Evolutionary conservation across 2,888 invertebrate genomes (phyloP).

Genomic region (Nycteola revayana): DNA sequence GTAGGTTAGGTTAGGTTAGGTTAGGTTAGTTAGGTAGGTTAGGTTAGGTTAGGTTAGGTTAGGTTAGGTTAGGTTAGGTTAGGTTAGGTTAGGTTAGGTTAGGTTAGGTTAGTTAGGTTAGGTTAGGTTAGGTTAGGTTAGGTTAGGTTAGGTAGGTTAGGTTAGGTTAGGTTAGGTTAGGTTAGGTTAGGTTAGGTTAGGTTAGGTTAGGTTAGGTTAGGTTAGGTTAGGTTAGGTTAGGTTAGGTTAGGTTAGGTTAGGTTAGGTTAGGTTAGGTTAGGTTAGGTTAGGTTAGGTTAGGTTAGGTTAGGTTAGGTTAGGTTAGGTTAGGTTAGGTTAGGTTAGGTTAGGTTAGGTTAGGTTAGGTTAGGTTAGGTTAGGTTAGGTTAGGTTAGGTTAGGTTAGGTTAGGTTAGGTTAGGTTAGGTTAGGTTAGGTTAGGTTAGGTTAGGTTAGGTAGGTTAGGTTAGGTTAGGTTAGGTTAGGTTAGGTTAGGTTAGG

Average conservation of each 20-base stretch:
- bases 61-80: slow-evolving; percentile 23
- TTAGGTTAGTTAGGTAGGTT: too few relatives aligned
- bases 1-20: too few relatives aligned
- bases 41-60: slow-evolving; percentile 27
- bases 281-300: slow-evolving; percentile 20
- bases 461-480: too few relatives aligned
- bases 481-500: slow-evolving; percentile 19
- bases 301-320: slow-evolving; percentile 23
- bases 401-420: slow-evolving; percentile 31
- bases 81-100: slow-evolving; percentile 19
- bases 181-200: slow-evolving; percentile 35
- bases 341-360: slow-evolving; percentile 21
- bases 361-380: slow-evolving; percentile 26
- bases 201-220: slow-evolving; percentile 35
- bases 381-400: slow-evolving; percentile 31
- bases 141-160: slow-evolving; percentile 26
- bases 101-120: slow-evolving; percentile 18
- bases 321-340: slow-evolving; percentile 17
- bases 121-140: slow-evolving; percentile 14
- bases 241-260: slow-evolving; percentile 21
- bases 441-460: slow-evolving; percentile 25
- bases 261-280: slow-evolving; percentile 19
- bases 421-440: slow-evolving; percentile 31
- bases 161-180: slow-evolving; percentile 33
- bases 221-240: slow-evolving; percentile 27